Base-by-base conservation (phyloP, 2,888 invertebrate genomes). In the Rambutsinella grinnellia region DNA sequence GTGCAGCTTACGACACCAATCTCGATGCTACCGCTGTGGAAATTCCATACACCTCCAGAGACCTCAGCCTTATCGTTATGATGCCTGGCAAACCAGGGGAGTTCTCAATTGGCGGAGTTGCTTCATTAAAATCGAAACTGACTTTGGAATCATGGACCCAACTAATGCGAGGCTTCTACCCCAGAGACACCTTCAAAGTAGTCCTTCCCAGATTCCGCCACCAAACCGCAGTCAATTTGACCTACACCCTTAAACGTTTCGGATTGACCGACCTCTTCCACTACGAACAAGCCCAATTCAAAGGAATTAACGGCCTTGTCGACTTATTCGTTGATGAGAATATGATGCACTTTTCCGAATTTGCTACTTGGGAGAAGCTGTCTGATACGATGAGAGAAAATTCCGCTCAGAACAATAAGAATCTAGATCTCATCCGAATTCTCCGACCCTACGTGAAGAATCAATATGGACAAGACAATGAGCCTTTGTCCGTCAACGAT, bases 21-120 rank as follows among this genome's bases (percentile, higher is more conserved):
- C 86, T 95, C 44, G 95, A 95, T 85, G 94, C 94, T 0, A 95
- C 95, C 0, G 92, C 92, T 0, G 92, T 93, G 3, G 92, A 94
- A 8, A 88, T 95, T 62, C 85, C 85, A 6, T 84, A 84, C 67
- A 94, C 94, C 10, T 90, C 90, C 28, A 89, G 90, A 27, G 89
- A 92, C 0, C 89, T 94, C 0, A 94, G 94, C 84, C 92, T 93
- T 0, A 90, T 95, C 51, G 92, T 94, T 82, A 89, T 95, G 0
- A 92, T 95, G 89, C 95, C 95, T 0, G 95, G 80, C 51, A 79
- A 78, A 56, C 78, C 81, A 0, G 84, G 82, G 15, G 84, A 84
- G 36, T 84, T 82, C 53, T 77, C 82, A 21, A 80, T 84, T 57
- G 84, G 82, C 0, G 84, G 84, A 49, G 82, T 84, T 1, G 72